These are phyloP conservation scores for Edolisoma coerulescens DNA, from an alignment of 2,113 vertebrate species.

Conservation along the genomic window DNA sequence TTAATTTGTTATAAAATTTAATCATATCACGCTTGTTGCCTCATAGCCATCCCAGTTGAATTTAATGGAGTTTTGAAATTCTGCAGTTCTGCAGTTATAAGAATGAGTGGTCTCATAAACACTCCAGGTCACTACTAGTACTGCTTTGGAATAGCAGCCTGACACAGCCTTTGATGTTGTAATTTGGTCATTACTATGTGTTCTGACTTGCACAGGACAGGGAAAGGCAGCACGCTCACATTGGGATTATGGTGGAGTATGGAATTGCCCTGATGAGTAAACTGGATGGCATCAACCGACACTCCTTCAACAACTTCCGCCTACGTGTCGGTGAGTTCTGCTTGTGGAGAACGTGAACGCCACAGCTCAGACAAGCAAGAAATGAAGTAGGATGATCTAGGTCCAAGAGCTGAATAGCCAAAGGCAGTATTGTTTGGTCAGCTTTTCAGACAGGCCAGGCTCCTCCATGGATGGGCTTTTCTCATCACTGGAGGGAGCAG, in stretches of 20 bases:
- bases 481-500: neutral
- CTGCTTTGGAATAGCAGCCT: neutral
- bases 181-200: neutral
- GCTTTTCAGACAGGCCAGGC: neutral
- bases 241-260: conserved; percentile 96
- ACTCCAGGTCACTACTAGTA: neutral
- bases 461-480: neutral
- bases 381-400: neutral
- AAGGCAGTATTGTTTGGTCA: neutral
- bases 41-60: neutral
- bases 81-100: neutral
- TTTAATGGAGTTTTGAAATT: neutral
- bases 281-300: conserved; percentile 96
- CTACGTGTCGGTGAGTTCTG: conserved; percentile 87
- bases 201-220: conserved; percentile 70
- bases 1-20: neutral
- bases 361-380: neutral
- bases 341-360: rapidly evolving
- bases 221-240: conserved; percentile 89
- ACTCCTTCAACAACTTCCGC: conserved; percentile 96
- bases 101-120: no score
- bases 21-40: rapidly evolving
- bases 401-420: neutral
- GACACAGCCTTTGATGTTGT: neutral
- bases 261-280: conserved; percentile 92